These are phyloP conservation scores for Trachurus trachurus DNA, from an alignment of 2,797 vertebrate species.

Conservation along the genomic window DNA sequence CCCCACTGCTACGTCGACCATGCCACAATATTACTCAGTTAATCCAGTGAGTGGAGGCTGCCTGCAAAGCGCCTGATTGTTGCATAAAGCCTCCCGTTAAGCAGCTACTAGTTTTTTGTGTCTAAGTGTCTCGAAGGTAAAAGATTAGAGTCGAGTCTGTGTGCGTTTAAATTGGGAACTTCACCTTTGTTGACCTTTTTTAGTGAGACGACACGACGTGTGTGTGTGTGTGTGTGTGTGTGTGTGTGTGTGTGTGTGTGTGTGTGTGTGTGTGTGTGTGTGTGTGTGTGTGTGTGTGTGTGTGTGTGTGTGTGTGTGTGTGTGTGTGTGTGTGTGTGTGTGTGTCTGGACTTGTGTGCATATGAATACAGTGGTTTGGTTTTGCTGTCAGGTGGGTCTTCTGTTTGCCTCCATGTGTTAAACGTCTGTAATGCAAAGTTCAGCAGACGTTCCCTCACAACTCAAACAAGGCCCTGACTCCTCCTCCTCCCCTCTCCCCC, in stretches of 20 bases:
- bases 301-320: no score
- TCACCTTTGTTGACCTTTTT: conserved; percentile 2
- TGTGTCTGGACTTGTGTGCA: no score
- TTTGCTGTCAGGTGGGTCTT: background rate
- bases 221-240: background rate
- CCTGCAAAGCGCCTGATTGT: conserved; percentile 42
- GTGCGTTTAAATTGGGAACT: background rate
- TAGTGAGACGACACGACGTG: background rate
- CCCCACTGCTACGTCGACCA: conserved; percentile 54
- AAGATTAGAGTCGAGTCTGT: conserved; percentile 25
- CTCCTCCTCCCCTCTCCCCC: no score
- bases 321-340: no score
- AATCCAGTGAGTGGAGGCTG: conserved; percentile 59
- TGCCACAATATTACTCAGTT: conserved; percentile 70
- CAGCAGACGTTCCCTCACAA: background rate
- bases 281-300: no score
- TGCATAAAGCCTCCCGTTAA: conserved; percentile 56
- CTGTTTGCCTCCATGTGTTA: background rate
- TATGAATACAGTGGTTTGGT: no score
- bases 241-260: no score
- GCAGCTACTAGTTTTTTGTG: conserved; percentile 21
- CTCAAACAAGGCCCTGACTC: background rate
- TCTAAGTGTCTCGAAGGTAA: conserved; percentile 8
- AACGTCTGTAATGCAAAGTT: background rate
- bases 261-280: no score